Evolutionary conservation across 2,797 vertebrate species (phyloP), one percentile per base, ranked within the genome.

Genomic region (Mus minutoides): DNA sequence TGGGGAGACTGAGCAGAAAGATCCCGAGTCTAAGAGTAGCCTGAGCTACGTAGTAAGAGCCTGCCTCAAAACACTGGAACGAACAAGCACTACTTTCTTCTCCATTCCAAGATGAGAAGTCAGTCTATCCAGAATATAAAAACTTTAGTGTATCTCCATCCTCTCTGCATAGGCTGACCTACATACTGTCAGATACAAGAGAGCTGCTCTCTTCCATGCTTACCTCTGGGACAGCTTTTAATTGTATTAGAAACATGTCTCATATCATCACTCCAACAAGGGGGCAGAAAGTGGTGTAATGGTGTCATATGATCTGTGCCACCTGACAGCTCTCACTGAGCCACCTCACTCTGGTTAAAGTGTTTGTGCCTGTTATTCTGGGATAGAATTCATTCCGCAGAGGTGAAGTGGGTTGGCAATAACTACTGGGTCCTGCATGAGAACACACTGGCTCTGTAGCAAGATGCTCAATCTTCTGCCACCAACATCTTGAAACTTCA

Each of bases 321-420:
- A 49, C 11, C 10, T 97, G 97, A 97, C 94, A 95, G 88, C 62
- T 96, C 89, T 93, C 95, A 9, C 89, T 93, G 96, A 88, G 94
- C 90, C 94, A 58, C 94, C 97, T 95, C 95, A 92, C 92, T 19
- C 94, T 94, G 62, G 91, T 95, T 92, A 97, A 97, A 94, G 84
- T 96, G 88, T 97, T 96, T 97, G 49, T 56, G 90, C 62, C 6
- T 77, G 31, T 73, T 96, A 95, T 92, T 94, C 75, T 71, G 60
- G 79, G 94, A 96, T 92, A 97, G 94, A 94, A 97, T 96, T 96
- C 97, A 96, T 91, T 96, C 96, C 95, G 91, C 96, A 97, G 97
- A 95, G 31, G 17, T 46, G 78, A 90, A 90, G 67, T 95, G 96
- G 92, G 46, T 97, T 97, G 97, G 98, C 98, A 98, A 98, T 97